These are phyloP conservation scores for Pangasius djambal DNA, from an alignment of 2,797 vertebrate species.

Conservation along the genomic window DNA sequence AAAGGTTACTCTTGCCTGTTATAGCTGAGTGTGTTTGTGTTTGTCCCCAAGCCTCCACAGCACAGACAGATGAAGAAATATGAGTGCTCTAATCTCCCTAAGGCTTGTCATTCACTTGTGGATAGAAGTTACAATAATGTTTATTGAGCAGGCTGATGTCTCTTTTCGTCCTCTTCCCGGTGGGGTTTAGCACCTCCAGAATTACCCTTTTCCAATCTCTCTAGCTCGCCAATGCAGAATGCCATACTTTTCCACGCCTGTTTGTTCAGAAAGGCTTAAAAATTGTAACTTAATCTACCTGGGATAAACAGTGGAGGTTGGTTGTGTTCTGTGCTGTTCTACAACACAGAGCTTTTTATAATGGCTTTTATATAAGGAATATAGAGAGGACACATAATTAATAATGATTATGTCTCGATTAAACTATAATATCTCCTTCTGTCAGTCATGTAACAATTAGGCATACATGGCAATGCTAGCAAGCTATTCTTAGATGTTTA, in stretches of 20 bases:
- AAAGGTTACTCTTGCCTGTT: constrained; percentile 14
- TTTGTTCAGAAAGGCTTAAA: constrained; percentile 39
- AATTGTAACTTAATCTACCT: constrained; percentile 42
- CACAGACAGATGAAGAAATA: constrained; percentile 4
- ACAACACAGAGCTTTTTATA: neutral
- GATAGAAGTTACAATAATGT: constrained; percentile 14
- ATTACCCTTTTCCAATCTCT: constrained; percentile 37
- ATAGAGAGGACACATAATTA: neutral
- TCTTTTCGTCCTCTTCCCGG: neutral
- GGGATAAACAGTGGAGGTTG: constrained; percentile 19
- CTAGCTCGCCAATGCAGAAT: constrained; percentile 12
- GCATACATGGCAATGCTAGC: neutral
- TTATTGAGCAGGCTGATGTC: neutral
- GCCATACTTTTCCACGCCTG: constrained; percentile 28
- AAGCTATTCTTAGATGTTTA: neutral
- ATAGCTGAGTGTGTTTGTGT: neutral
- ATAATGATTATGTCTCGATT: neutral
- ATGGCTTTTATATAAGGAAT: neutral
- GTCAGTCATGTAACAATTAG: neutral
- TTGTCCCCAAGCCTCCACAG: neutral
- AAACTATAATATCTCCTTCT: neutral
- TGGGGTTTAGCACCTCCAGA: constrained; percentile 47
- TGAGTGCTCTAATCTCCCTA: constrained; percentile 18
- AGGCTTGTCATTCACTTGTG: constrained; percentile 23
- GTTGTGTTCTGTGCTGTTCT: neutral